Evolutionary conservation across 2,888 invertebrate species (phyloP), one percentile per base, ranked within the genome.

Genomic region (Cybosia mesomella): DNA sequence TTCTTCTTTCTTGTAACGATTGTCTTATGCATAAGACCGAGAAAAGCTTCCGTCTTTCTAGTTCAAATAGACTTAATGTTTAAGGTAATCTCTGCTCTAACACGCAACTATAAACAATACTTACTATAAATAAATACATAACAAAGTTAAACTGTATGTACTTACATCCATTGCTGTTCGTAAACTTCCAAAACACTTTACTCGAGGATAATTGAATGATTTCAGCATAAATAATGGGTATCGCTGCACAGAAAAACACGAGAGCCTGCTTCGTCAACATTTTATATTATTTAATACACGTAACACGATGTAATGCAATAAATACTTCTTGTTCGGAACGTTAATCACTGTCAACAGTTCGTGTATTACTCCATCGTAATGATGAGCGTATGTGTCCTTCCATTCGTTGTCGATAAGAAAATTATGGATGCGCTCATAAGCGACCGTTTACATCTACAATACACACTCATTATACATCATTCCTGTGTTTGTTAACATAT

Each of bases 81-180:
- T 21, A 58, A 18, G 21, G 5, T 5, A 49, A 22, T 2, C 22
- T 24, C 2, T 59, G 22, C 43, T 39, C 15, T 36, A 18, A 39
- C 9, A 24, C 22, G 24, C 22, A 32, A 64, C 1, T 39, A n/a
- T 57, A 36, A 57, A 39, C 39, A 39, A 57, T n/a, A 53, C 18
- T 4, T 39, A 24, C 10, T 22, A 24, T 18, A 58, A 59, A 64
- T 49, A 71, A 68, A 49, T n/a, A 15, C 43, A 61, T 28, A 55
- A 15, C 13, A 55, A 55, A 24, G 15, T 43, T 15, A 43, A 4
- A 39, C 15, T 2, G 0, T 43, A 5, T 18, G 18, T 71, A 93
- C 95, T 94, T 84, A 95, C 95, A 87, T 83, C 87, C 89, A 84
- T 94, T 94, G 34, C 79, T 80, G 77, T 92, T 95, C 67, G 85